Evolutionary conservation across 2,888 invertebrate genomes (phyloP).

Genomic region (Junonia oenone): DNA sequence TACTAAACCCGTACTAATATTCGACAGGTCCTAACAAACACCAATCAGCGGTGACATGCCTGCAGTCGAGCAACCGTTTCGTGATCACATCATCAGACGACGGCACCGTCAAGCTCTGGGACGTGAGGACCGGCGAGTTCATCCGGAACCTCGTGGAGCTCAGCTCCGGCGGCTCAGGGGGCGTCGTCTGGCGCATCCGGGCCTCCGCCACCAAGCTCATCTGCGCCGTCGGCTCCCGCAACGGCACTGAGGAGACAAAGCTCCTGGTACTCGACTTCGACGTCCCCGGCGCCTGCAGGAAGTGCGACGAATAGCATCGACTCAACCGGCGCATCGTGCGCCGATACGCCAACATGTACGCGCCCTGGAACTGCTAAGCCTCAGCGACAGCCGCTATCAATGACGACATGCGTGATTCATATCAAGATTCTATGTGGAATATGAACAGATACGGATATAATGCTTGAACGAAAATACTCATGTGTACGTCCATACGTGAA

Average conservation of each 20-base stretch:
- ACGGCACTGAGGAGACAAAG: slow-evolving; percentile 99
- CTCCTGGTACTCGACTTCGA: slow-evolving; percentile 98
- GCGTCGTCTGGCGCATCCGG: slow-evolving; percentile 98
- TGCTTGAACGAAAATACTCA: neutral
- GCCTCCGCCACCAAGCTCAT: slow-evolving; percentile 98
- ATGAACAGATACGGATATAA: too few species aligned
- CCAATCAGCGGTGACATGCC: slow-evolving; percentile 98
- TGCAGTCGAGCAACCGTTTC: slow-evolving; percentile 97
- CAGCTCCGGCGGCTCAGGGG: slow-evolving; percentile 97
- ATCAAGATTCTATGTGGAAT: too few species aligned
- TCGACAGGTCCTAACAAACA: slow-evolving; percentile 94
- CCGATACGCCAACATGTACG: slow-evolving; percentile 67
- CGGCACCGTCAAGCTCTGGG: slow-evolving; percentile 99
- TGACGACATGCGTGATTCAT: too few species aligned
- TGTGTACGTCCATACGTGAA: neutral
- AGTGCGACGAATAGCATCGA: slow-evolving; percentile 77
- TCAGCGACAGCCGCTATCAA: neutral
- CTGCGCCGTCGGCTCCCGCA: slow-evolving; percentile 98
- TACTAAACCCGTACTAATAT: neutral
- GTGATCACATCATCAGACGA: slow-evolving; percentile 99
- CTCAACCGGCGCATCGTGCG: slow-evolving; percentile 69
- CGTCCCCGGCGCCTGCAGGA: slow-evolving; percentile 84
- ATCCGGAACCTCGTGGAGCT: slow-evolving; percentile 96
- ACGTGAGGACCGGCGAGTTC: slow-evolving; percentile 97
- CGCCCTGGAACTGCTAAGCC: slow-evolving; percentile 63